Conservation (phyloP, 2,797 vertebrate species). For the Sebastolobus alascanus region DNA sequence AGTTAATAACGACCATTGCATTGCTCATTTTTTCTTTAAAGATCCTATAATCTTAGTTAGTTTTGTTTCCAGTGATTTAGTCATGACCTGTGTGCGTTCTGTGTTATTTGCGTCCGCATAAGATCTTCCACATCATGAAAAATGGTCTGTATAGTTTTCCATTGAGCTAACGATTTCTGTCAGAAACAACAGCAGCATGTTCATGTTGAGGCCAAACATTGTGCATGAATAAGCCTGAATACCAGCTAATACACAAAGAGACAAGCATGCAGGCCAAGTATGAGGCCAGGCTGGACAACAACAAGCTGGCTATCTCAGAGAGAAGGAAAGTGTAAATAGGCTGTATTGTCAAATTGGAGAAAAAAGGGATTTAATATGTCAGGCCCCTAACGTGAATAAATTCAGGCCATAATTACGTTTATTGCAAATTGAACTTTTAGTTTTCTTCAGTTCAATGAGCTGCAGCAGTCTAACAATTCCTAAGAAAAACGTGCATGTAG, state of each 20-base stretch:
- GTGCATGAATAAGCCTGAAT: slow-evolving; percentile 28
- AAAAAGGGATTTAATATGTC: not conserved
- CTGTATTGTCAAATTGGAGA: not conserved
- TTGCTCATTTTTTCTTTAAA: not conserved
- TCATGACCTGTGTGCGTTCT: no score
- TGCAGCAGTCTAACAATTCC: not conserved
- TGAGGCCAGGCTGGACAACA: not conserved
- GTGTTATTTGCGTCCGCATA: not conserved
- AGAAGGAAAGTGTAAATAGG: not conserved
- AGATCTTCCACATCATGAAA: not conserved
- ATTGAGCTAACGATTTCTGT: not conserved
- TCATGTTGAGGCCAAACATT: slow-evolving; percentile 9
- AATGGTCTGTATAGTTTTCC: not conserved
- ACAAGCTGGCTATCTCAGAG: not conserved
- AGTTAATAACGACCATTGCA: not conserved
- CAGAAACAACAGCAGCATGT: slow-evolving; percentile 4
- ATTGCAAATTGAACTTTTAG: not conserved
- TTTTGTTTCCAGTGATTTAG: not conserved
- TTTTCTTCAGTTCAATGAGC: not conserved
- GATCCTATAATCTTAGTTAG: not conserved
- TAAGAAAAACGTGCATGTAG: not conserved
- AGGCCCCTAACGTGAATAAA: not conserved
- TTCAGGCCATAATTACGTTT: not conserved
- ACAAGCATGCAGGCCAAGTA: not conserved
- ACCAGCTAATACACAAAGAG: not conserved